These are phyloP conservation scores for Drosophila fuyamai DNA, from an alignment of 1,140 invertebrate species.

Conservation along the genomic window DNA sequence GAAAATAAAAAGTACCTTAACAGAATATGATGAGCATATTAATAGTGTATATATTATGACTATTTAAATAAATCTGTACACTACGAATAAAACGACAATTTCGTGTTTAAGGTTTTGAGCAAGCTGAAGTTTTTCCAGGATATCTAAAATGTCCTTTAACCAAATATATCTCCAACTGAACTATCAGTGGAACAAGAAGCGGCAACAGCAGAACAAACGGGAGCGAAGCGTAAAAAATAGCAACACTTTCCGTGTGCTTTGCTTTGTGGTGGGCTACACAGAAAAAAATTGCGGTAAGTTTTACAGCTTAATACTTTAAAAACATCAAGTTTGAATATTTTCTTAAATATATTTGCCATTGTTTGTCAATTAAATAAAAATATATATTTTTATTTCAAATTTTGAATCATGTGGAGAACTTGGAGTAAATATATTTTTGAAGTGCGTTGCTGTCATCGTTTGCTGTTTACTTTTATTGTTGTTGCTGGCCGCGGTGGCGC, in stretches of 20 bases:
- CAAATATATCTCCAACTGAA: slow-evolving; percentile 15
- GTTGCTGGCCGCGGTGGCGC: slow-evolving; percentile 55
- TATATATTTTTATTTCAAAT: too few relatives aligned
- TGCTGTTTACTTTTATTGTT: slow-evolving; percentile 65
- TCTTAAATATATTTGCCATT: too few relatives aligned
- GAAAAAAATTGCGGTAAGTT: background rate
- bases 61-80: too few relatives aligned
- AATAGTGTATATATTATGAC: too few relatives aligned
- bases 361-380: too few relatives aligned
- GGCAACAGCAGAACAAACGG: slow-evolving; percentile 21
- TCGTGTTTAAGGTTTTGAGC: background rate
- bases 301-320: too few relatives aligned
- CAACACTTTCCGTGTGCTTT: slow-evolving; percentile 76
- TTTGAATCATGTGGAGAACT: too few relatives aligned
- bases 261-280: slow-evolving; percentile 51
- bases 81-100: background rate
- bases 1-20: too few relatives aligned
- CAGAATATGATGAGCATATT: too few relatives aligned
- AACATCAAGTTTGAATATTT: too few relatives aligned
- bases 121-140: background rate
- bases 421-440: too few relatives aligned
- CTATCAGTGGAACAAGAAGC: slow-evolving; percentile 32
- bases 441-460: slow-evolving; percentile 30
- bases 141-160: slow-evolving; percentile 1
- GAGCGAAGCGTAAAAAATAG: slow-evolving; percentile 64